Conservation (phyloP, 2,113 vertebrate species). For the Crotalus tigris region DNA sequence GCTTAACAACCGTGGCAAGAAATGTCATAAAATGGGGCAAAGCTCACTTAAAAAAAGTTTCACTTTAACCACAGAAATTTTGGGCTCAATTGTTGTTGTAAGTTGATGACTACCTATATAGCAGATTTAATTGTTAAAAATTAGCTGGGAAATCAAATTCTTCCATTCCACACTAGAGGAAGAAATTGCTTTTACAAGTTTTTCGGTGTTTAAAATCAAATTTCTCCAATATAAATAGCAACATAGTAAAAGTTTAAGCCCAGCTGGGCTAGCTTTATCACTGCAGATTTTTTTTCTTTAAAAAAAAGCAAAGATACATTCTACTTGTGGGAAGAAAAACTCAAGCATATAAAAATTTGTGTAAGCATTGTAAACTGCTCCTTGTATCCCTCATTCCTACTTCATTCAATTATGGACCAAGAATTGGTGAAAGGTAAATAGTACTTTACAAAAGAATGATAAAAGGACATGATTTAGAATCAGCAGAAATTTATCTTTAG, state of each 20-base stretch:
- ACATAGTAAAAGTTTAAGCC: not conserved
- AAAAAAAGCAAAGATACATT: not conserved
- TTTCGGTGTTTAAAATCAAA: not conserved
- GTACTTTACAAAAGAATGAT: not conserved
- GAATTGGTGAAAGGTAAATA: not conserved
- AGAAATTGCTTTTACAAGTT: not conserved
- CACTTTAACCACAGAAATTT: no score
- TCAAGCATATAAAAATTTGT: not conserved
- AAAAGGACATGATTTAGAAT: not conserved
- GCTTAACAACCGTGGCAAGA: no score
- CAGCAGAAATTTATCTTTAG: not conserved
- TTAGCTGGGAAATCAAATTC: not conserved
- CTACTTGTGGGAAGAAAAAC: not conserved
- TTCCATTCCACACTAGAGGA: not conserved
- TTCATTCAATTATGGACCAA: not conserved
- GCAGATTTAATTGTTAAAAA: not conserved
- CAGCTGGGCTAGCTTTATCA: not conserved
- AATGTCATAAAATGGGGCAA: no score
- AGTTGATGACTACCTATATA: not conserved
- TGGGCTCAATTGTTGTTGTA: no score
- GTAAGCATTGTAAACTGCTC: not conserved
- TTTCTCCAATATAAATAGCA: not conserved
- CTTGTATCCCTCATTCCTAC: not conserved
- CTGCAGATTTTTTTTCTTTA: not conserved
- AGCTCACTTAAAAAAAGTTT: no score